These are phyloP conservation scores for Scolopax mira DNA, from an alignment of 2,113 vertebrate genomes.

Conservation along the genomic window DNA sequence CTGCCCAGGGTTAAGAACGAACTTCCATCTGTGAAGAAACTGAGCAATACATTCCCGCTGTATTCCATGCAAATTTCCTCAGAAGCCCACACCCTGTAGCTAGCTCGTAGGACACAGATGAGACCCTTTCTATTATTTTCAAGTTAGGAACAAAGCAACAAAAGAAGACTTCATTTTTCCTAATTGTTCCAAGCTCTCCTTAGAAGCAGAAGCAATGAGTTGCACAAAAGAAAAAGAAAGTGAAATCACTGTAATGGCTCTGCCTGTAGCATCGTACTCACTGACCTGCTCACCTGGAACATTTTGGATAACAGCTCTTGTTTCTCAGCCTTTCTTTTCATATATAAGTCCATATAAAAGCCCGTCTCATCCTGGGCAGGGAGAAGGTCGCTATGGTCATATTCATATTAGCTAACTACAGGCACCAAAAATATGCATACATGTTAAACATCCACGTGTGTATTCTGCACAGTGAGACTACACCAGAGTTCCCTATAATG, in stretches of 20 bases:
- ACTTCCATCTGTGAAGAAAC: conserved; percentile 76
- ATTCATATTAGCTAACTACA: not conserved
- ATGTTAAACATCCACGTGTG: not conserved
- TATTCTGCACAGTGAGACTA: not conserved
- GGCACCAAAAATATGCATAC: not conserved
- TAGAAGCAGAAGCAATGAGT: not conserved
- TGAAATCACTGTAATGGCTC: not conserved
- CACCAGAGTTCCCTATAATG: not conserved
- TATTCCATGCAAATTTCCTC: not conserved
- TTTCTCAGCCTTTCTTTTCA: not conserved
- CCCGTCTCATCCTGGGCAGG: not conserved
- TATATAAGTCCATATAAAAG: not conserved
- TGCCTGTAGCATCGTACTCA: not conserved
- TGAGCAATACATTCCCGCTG: conserved; percentile 22
- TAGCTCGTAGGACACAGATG: not conserved
- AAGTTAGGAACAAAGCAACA: not conserved
- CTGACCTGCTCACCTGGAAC: not conserved
- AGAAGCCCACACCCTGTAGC: not conserved
- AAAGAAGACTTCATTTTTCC: not conserved
- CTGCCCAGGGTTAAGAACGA: conserved; percentile 71
- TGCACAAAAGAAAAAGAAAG: not conserved
- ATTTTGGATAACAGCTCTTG: not conserved
- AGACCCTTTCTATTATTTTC: not conserved
- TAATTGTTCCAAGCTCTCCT: not conserved
- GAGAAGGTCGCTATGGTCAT: not conserved